Conservation (phyloP, 2,888 invertebrate species). For the Tricholauxania praeusta region DNA sequence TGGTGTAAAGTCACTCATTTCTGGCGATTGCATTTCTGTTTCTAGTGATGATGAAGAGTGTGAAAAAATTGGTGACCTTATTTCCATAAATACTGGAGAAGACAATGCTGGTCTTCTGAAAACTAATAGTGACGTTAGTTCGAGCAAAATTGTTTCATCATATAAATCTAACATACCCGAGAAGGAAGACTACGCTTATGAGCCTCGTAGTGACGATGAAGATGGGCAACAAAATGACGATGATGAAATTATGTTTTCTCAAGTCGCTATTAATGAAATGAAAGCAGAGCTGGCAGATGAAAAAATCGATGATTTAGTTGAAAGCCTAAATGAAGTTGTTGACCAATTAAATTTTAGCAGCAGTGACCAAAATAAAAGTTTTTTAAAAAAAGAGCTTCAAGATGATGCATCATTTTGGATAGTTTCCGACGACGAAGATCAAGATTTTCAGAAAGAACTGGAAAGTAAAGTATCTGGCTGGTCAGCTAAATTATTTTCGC, state of each 20-base stretch:
- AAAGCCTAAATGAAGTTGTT: slow-evolving; percentile 44
- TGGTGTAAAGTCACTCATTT: slow-evolving; percentile 9
- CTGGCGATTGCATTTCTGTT: slow-evolving; percentile 46
- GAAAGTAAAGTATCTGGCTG: slow-evolving; percentile 56
- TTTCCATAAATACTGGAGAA: background rate
- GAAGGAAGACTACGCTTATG: slow-evolving; percentile 37
- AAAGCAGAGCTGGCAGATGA: slow-evolving; percentile 56
- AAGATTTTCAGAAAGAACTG: slow-evolving; percentile 56
- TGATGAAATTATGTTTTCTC: slow-evolving; percentile 56
- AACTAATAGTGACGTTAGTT: slow-evolving; percentile 7
- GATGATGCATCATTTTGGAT: slow-evolving; percentile 44
- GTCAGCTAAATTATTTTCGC: slow-evolving; percentile 58
- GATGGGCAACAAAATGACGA: slow-evolving; percentile 44
- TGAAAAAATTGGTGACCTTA: slow-evolving; percentile 33
- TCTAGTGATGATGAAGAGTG: slow-evolving; percentile 50
- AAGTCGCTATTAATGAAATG: slow-evolving; percentile 58
- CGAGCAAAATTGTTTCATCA: background rate
- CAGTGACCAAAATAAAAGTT: background rate
- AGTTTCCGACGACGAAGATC: slow-evolving; percentile 56
- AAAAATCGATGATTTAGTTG: slow-evolving; percentile 36
- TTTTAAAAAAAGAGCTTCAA: slow-evolving; percentile 33
- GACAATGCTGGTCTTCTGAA: slow-evolving; percentile 1
- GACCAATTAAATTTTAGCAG: slow-evolving; percentile 15
- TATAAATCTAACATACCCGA: too few species aligned
- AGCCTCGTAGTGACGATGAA: slow-evolving; percentile 45